These are phyloP conservation scores for Stichopus chloronotus DNA, from an alignment of 35 echinoderm and acorn worm genomes.

Conservation along the genomic window DNA sequence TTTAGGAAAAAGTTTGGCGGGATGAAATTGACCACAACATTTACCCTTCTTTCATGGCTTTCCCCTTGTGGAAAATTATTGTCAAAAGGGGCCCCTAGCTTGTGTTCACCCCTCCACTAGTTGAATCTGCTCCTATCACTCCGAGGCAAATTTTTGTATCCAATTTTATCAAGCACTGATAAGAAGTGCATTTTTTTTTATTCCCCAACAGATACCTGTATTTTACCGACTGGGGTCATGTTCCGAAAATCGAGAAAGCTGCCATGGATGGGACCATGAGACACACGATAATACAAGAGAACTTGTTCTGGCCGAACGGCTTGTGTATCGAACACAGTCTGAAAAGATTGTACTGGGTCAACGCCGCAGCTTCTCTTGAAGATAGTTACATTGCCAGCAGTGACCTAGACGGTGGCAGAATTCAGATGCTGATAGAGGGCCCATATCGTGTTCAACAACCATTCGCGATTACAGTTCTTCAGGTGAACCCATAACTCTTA, in stretches of 20 bases:
- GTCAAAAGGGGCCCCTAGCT: no score
- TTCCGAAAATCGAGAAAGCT: conserved; percentile 87
- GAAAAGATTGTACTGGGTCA: conserved; percentile 84
- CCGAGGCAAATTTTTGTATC: no score
- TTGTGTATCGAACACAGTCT: conserved; percentile 74
- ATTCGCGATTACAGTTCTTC: conserved; percentile 31
- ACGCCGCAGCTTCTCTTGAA: not conserved
- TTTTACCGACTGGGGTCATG: conserved; percentile 88
- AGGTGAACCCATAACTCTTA: not conserved
- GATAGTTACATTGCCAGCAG: conserved; percentile 47
- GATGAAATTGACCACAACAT: no score
- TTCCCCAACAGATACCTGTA: conserved; percentile 77
- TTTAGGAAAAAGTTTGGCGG: no score
- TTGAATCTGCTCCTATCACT: no score
- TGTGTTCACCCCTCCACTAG: no score
- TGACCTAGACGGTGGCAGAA: conserved; percentile 33
- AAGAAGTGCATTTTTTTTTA: no score
- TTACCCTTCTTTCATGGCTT: no score
- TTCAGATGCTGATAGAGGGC: conserved; percentile 33
- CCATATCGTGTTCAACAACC: conserved; percentile 26
- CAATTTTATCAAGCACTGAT: no score
- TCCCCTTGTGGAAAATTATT: no score
- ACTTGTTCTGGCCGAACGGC: conserved; percentile 88
- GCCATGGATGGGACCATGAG: conserved; percentile 79
- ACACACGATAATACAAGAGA: conserved; percentile 70